phyloP scores from a whole-genome alignment of 2,113 vertebrate species.

The Epinephelus cyanopodus region DNA sequence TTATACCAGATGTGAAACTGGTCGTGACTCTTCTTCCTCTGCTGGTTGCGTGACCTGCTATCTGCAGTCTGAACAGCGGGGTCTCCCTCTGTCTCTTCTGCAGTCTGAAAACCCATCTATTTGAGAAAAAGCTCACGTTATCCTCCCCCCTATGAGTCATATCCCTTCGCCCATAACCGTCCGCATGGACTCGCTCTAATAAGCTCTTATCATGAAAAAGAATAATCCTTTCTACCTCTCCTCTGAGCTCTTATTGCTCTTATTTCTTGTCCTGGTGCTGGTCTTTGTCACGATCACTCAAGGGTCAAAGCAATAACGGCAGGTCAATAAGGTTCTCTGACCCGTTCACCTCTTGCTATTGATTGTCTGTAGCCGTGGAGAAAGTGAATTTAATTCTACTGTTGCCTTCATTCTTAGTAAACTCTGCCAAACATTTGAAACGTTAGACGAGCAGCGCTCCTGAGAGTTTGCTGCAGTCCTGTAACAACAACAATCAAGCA shows the following conservation, averaged over 20 bases:
- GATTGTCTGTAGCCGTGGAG: not conserved
- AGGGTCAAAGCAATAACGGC: slow-evolving; percentile 29
- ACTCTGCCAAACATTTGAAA: not conserved
- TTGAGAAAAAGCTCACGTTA: slow-evolving; percentile 31
- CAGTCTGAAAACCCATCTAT: slow-evolving; percentile 24
- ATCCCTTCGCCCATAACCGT: not conserved
- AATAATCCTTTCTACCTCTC: not conserved
- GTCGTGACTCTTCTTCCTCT: slow-evolving; percentile 1
- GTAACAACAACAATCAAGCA: not conserved
- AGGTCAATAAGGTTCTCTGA: not conserved
- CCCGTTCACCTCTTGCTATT: not conserved
- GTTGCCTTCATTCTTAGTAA: not conserved
- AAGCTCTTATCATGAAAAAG: slow-evolving; percentile 21
- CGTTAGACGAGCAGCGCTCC: not conserved
- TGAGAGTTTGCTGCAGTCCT: not conserved
- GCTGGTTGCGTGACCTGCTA: slow-evolving; percentile 1
- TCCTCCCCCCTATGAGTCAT: slow-evolving; percentile 15
- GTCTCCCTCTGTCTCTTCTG: not conserved
- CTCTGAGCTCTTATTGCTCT: not conserved
- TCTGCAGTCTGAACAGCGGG: not conserved
- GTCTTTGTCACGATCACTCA: slow-evolving; percentile 8
- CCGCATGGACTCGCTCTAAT: slow-evolving; percentile 8
- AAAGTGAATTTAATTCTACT: slow-evolving; percentile 1
- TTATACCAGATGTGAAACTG: slow-evolving; percentile 11
- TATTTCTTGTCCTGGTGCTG: not conserved